These are phyloP conservation scores for Hesperophylax magnus DNA, from an alignment of 1,140 invertebrate species.

Conservation along the genomic window DNA sequence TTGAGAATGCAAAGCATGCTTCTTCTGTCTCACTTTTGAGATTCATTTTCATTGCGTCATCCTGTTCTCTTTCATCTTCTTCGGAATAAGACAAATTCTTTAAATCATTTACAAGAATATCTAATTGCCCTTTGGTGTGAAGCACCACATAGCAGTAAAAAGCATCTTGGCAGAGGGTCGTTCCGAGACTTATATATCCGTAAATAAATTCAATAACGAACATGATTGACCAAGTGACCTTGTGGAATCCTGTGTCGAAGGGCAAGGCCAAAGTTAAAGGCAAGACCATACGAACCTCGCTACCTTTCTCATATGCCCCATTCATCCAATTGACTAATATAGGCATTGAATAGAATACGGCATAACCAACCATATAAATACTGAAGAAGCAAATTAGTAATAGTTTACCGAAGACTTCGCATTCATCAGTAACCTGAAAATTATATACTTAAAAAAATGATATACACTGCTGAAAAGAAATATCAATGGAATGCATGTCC, in stretches of 20 bases:
- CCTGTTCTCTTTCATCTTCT: not conserved
- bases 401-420: not conserved
- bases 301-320: conserved; percentile 6
- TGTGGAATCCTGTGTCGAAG: conserved; percentile 28
- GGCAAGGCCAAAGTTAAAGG: conserved; percentile 38
- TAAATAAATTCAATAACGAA: conserved; percentile 20
- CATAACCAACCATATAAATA: conserved; percentile 9
- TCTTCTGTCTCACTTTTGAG: not conserved
- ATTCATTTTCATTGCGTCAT: not conserved
- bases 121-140: conserved; percentile 14
- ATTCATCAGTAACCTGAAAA: conserved; percentile 19
- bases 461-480: no score
- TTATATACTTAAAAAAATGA: not conserved
- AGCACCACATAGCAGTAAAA: conserved; percentile 24
- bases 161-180: conserved; percentile 19
- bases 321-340: conserved; percentile 5
- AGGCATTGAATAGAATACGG: conserved; percentile 1
- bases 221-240: conserved; percentile 27
- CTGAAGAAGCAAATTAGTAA: not conserved
- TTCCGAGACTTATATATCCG: conserved; percentile 36
- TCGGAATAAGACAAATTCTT: not conserved
- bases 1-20: not conserved
- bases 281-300: not conserved
- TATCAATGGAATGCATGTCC: no score
- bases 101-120: conserved; percentile 24